Conservation (phyloP, 2,888 invertebrate genomes). For the Andrena hattorfiana region DNA sequence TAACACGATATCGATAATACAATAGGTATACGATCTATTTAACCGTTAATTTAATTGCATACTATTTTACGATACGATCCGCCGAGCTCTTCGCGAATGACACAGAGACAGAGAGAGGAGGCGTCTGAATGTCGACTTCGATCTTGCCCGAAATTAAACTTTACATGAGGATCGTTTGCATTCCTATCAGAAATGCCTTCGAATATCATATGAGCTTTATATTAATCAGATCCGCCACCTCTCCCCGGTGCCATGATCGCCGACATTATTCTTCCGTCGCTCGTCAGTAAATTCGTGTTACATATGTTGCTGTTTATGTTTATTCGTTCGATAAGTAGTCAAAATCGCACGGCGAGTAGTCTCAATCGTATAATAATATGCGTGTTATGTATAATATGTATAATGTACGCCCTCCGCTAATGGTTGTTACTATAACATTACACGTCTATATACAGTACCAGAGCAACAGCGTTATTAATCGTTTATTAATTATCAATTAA, state of each 20-base stretch:
- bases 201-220: not conserved
- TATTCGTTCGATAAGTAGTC: conserved; percentile 47
- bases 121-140: not conserved
- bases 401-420: conserved; percentile 58
- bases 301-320: conserved; percentile 28
- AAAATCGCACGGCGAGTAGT: conserved; percentile 46
- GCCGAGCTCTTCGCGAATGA: conserved; percentile 30
- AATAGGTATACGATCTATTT: conserved; percentile 59
- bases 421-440: conserved; percentile 68
- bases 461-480: conserved; percentile 76
- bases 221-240: not conserved
- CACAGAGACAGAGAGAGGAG: not conserved
- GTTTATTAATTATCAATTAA: conserved; percentile 53
- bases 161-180: not conserved
- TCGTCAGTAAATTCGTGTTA: conserved; percentile 48
- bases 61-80: conserved; percentile 48
- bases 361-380: conserved; percentile 37
- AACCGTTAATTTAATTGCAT: conserved; percentile 60
- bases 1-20: conserved; percentile 63
- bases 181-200: not conserved
- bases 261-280: conserved; percentile 18
- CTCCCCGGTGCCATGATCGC: not conserved
- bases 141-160: not conserved
- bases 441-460: conserved; percentile 79
- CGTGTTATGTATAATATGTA: conserved; percentile 42